Evolutionary conservation across 2,113 vertebrate species (phyloP).

Genomic region (Crotalus tigris): DNA sequence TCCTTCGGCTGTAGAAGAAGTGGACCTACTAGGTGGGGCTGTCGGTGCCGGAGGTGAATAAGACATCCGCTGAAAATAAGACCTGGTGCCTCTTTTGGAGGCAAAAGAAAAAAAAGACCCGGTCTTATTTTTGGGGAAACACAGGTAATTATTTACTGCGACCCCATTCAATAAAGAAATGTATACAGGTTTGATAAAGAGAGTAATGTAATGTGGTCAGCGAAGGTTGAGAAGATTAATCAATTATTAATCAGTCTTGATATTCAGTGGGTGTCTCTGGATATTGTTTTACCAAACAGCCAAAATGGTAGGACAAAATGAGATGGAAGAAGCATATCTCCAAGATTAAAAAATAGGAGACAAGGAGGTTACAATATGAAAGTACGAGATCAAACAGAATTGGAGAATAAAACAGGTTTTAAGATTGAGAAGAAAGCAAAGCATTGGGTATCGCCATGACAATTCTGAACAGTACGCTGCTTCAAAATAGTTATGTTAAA

Average conservation of each 20-base stretch:
- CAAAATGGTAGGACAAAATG: not conserved
- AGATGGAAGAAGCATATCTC: not conserved
- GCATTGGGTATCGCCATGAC: not conserved
- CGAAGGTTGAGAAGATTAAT: not conserved
- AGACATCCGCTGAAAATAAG: no score
- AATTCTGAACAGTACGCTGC: not conserved
- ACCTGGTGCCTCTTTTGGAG: no score
- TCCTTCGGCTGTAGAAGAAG: no score
- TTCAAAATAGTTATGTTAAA: not conserved
- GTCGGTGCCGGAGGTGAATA: no score
- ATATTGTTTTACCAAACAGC: not conserved
- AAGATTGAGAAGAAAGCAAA: not conserved
- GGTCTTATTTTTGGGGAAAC: no score
- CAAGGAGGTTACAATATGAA: not conserved
- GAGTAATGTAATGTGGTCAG: not conserved
- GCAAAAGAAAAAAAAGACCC: no score
- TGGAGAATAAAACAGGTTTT: not conserved
- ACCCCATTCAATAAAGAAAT: not conserved
- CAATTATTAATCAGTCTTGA: not conserved
- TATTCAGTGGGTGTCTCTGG: not conserved
- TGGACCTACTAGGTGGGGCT: no score
- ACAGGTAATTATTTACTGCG: no score
- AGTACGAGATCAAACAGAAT: not conserved
- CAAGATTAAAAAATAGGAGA: not conserved
- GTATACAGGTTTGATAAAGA: not conserved